These are phyloP conservation scores for Diceros bicornis DNA, from an alignment of 2,797 vertebrate species.

Conservation along the genomic window DNA sequence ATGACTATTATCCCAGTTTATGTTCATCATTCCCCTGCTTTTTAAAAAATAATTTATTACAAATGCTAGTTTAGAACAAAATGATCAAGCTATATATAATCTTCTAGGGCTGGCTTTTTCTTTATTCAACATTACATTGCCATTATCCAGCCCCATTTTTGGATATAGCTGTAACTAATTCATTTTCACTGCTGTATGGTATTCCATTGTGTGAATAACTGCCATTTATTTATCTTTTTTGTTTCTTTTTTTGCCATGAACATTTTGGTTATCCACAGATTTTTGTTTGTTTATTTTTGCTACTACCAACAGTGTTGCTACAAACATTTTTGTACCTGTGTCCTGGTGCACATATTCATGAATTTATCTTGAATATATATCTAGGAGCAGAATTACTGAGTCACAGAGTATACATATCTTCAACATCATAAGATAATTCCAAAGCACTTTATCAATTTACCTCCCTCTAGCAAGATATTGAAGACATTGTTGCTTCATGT, in stretches of 20 bases:
- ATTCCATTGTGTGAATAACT: neutral
- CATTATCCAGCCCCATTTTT: neutral
- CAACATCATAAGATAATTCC: neutral
- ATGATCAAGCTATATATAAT: neutral
- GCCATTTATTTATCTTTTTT: neutral
- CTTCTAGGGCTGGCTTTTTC: neutral
- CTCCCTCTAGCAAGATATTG: neutral
- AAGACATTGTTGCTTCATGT: neutral
- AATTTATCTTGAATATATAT: neutral
- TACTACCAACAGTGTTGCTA: neutral
- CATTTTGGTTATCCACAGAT: neutral
- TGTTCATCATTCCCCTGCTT: neutral
- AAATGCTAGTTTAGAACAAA: conserved; percentile 42
- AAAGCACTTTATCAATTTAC: neutral
- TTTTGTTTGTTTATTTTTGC: neutral
- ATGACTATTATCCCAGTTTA: neutral
- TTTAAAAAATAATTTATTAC: neutral
- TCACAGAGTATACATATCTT: neutral
- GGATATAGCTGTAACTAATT: neutral
- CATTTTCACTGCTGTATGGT: conserved; percentile 8
- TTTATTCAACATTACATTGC: neutral
- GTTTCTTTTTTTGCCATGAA: neutral
- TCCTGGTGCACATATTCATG: neutral
- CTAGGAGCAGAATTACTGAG: neutral
- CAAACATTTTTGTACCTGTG: neutral